phyloP scores from a whole-genome alignment of 2,113 vertebrate genomes.

The Cyanoliseus patagonus region DNA sequence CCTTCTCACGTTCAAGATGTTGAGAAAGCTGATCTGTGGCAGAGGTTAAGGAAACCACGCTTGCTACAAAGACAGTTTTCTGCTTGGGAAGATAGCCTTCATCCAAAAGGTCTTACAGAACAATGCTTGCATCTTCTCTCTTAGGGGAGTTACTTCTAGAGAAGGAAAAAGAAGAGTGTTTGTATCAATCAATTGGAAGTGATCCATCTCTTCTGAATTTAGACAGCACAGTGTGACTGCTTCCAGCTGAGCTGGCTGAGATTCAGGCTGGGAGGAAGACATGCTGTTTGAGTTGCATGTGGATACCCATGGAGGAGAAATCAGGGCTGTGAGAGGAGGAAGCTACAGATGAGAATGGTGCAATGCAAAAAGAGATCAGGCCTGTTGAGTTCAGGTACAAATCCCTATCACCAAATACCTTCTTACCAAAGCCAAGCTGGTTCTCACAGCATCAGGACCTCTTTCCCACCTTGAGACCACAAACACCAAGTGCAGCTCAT shows the following conservation, averaged over 20 bases:
- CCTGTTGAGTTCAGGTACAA: not conserved
- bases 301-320: not conserved
- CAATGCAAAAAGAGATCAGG: not conserved
- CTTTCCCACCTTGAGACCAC: not conserved
- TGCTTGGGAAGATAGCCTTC: not conserved
- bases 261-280: not conserved
- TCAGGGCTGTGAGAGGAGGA: not conserved
- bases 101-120: not conserved
- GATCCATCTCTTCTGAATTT: not conserved
- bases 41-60: not conserved
- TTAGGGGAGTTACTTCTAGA: not conserved
- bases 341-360: not conserved
- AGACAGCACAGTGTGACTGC: not conserved
- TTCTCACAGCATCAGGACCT: not conserved
- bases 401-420: not conserved
- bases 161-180: not conserved
- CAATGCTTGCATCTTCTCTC: not conserved
- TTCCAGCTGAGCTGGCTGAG: not conserved
- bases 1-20: not conserved
- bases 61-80: not conserved
- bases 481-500: not conserved
- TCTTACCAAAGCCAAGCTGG: not conserved
- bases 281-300: accelerated
- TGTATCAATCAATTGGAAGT: not conserved
- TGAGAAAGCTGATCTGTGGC: not conserved